Evolutionary conservation across 2,888 invertebrate species (phyloP), one percentile per base, ranked within the genome.

Genomic region (Lomographa bimaculata): DNA sequence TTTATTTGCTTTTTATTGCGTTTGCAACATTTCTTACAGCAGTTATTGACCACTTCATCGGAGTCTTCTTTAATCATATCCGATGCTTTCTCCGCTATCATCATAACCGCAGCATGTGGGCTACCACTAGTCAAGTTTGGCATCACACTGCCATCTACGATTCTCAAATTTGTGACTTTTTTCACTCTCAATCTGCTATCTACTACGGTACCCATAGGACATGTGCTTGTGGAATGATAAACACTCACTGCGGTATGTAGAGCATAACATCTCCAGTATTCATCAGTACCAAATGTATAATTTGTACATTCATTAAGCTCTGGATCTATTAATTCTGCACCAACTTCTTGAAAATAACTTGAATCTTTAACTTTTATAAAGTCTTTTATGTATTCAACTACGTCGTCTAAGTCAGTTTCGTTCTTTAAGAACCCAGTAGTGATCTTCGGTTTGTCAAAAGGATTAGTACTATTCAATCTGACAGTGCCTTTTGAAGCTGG

Each of bases 91-190:
- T 92, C 92, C 0, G 87, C 92, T 4, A 92, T 89, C 91, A 91
- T 92, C 5, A 91, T 81, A 0, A 86, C 79, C 0, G 91, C 89
- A 0, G 91, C 91, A 44, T 91, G 89, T 0, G 90, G 91, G 49
- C 91, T 91, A 0, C 91, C 92, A 3, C 90, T 90, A 0, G 85
- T 77, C 0, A 91, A 86, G 8, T 71, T 69, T 0, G 92, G 93
- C 89, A 93, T 92, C 2, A 92, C 80, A 48, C 92, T 91, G 0
- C 91, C 91, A 51, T 93, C 93, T 0, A 91, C 90, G 0, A 93
- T 91, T 23, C 93, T 72, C 1, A 93, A 63, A 4, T 86, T 73
- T 40, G 81, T 74, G 0, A 92, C 74, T 0, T 91, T 91, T 52
- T 89, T 71, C 0, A 91, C 91, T 24, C 33, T 59, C 2, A 72